These are phyloP conservation scores for Bombyx mori DNA, from an alignment of 1,140 invertebrate genomes.

Conservation along the genomic window ASM3026992v2 NC_085107.1:16355501-16356000, in stretches of 20 bases:
- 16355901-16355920: no score
- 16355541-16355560: no score
- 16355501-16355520: no score
- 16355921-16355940: no score
- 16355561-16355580: neutral
- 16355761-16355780: neutral
- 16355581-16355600: slow-evolving; percentile 54
- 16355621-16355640: slow-evolving; percentile 52
- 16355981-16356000: no score
- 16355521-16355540: no score
- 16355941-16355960: no score
- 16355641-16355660: slow-evolving; percentile 53
- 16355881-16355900: no score
- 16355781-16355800: neutral
- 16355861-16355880: no score
- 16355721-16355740: slow-evolving; percentile 33
- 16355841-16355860: no score
- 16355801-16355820: neutral
- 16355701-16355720: slow-evolving; percentile 50
- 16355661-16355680: slow-evolving; percentile 52
- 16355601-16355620: slow-evolving; percentile 51
- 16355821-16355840: no score
- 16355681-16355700: slow-evolving; percentile 40
- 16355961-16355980: no score
- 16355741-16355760: neutral